Conservation (phyloP, 2,797 vertebrate species). For the Sorex maritimensis region DNA sequence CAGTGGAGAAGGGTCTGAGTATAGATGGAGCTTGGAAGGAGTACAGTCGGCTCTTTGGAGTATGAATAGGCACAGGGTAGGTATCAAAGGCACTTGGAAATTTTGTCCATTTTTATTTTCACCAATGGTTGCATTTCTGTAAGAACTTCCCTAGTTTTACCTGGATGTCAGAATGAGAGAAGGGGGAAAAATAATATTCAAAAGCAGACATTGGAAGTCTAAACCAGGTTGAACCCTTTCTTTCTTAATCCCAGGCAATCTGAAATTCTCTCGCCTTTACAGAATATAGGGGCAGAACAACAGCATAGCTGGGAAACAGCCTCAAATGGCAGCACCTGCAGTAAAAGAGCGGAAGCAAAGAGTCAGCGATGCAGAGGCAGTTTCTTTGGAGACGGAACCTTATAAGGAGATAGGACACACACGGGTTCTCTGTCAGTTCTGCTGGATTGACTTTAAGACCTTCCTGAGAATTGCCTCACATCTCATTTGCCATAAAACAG, state of each 20-base stretch:
- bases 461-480: not conserved
- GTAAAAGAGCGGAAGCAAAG: not conserved
- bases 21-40: too few relatives aligned
- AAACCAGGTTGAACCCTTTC: not conserved
- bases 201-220: not conserved
- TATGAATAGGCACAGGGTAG: not conserved
- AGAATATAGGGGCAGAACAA: not conserved
- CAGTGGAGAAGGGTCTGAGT: not conserved
- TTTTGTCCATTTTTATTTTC: conserved; percentile 36
- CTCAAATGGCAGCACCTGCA: not conserved
- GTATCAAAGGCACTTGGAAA: not conserved
- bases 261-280: not conserved
- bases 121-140: conserved; percentile 24
- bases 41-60: not conserved
- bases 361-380: not conserved
- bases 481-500: conserved; percentile 27
- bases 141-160: conserved; percentile 49
- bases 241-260: not conserved
- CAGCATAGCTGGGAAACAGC: not conserved
- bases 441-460: not conserved
- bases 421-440: conserved; percentile 28
- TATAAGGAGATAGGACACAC: not conserved
- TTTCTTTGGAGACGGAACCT: not conserved
- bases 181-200: not conserved
- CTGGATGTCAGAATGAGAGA: conserved; percentile 25